Percentiles rank a stretch among this genome's conserved stretches.
Evolutionary conservation across 1,140 invertebrate genomes (phyloP).

Genomic region (Dysdera silvatica): DNA sequence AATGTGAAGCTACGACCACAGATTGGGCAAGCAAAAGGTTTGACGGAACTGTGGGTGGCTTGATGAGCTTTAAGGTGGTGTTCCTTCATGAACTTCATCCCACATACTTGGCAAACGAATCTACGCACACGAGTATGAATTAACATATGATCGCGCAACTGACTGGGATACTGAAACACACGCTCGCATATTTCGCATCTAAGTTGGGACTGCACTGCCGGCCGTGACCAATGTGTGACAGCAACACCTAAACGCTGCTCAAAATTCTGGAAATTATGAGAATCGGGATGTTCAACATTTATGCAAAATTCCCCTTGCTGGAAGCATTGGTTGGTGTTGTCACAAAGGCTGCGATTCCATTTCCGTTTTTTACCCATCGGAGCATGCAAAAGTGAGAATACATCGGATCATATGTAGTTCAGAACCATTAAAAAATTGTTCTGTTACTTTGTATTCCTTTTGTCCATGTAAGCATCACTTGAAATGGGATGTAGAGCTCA

Average conservation of each 20-base stretch:
- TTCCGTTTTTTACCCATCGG: slow-evolving; percentile 28
- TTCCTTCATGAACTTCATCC: slow-evolving; percentile 32
- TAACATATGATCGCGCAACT: slow-evolving; percentile 30
- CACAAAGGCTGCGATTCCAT: slow-evolving; percentile 27
- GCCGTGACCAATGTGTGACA: slow-evolving; percentile 17
- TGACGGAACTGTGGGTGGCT: slow-evolving; percentile 29
- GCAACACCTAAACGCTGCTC: slow-evolving; percentile 19
- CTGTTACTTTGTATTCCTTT: too few species aligned
- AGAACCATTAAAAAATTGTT: too few species aligned
- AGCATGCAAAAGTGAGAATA: background rate
- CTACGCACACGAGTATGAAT: slow-evolving; percentile 30
- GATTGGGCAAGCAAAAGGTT: slow-evolving; percentile 37
- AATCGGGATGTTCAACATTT: slow-evolving; percentile 27
- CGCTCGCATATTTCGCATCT: slow-evolving; percentile 28
- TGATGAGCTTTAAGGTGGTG: slow-evolving; percentile 33
- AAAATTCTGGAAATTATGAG: slow-evolving; percentile 22
- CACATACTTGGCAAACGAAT: slow-evolving; percentile 31
- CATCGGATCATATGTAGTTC: too few species aligned
- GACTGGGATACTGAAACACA: slow-evolving; percentile 32
- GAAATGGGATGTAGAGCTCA: too few species aligned
- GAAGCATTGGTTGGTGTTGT: slow-evolving; percentile 29
- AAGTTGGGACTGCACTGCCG: slow-evolving; percentile 22
- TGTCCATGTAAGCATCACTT: too few species aligned
- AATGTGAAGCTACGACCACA: slow-evolving; percentile 39
- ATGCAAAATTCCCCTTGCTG: slow-evolving; percentile 27